Evolutionary conservation across 2,113 vertebrate genomes (phyloP).

Genomic region (Phoenicopterus ruber): DNA sequence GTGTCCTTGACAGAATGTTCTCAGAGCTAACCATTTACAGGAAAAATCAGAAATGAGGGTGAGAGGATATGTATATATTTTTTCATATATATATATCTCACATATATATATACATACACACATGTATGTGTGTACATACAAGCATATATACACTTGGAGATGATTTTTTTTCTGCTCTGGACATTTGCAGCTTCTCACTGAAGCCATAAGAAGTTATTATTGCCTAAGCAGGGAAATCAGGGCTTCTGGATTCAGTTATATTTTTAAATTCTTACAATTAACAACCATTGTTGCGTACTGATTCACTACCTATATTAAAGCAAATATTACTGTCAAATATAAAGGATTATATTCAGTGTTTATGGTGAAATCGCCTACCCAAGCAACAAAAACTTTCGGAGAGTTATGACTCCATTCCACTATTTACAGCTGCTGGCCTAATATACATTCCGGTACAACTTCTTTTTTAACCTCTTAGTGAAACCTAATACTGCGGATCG

Average conservation of each 20-base stretch:
- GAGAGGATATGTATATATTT: neutral
- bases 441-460: neutral
- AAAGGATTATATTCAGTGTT: neutral
- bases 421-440: neutral
- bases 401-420: neutral
- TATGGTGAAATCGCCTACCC: neutral
- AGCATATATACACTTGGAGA: neutral
- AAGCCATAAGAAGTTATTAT: neutral
- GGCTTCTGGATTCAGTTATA: neutral
- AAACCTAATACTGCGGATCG: neutral
- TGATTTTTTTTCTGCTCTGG: neutral
- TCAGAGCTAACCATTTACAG: neutral
- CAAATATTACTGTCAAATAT: neutral
- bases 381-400: neutral
- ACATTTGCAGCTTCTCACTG: neutral
- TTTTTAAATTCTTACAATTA: neutral
- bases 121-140: neutral
- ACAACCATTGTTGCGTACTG: neutral
- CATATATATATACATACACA: neutral
- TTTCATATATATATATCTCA: neutral
- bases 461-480: constrained; percentile 21
- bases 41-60: neutral
- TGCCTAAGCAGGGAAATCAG: neutral
- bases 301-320: neutral
- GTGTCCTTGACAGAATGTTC: constrained; percentile 44